Conservation (phyloP, 2,888 invertebrate genomes). For the Selenia dentaria region DNA sequence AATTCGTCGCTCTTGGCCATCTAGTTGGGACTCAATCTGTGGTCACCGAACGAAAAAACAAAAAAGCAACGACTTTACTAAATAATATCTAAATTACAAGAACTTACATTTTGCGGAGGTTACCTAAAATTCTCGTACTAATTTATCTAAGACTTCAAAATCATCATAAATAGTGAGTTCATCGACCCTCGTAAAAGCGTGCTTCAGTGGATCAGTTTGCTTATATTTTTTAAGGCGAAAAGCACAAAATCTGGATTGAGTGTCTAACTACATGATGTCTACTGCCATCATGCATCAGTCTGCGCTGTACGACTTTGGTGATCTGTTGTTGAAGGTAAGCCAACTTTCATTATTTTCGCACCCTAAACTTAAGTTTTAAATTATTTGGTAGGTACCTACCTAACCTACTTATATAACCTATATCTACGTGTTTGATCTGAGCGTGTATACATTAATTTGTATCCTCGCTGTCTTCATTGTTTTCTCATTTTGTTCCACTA, state of each 20-base stretch:
- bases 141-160: conserved; percentile 59
- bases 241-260: conserved; percentile 74
- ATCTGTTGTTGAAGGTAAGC: conserved; percentile 89
- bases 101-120: conserved; percentile 60
- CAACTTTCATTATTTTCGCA: conserved; percentile 27
- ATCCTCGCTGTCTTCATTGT: no score
- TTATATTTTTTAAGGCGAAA: conserved; percentile 55
- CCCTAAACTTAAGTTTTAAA: no score
- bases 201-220: conserved; percentile 76
- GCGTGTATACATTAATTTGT: no score
- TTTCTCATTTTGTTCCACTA: no score
- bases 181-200: conserved; percentile 64
- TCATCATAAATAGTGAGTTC: conserved; percentile 74
- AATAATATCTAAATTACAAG: conserved; percentile 49
- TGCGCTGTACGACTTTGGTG: conserved; percentile 90
- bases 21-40: conserved; percentile 78
- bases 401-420: neutral
- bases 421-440: no score
- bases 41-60: conserved; percentile 78
- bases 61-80: conserved; percentile 72
- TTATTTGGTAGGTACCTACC: conserved; percentile 1
- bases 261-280: conserved; percentile 87
- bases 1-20: conserved; percentile 67
- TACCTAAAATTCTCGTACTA: conserved; percentile 69
- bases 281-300: conserved; percentile 91